Evolutionary conservation across 2,797 vertebrate genomes (phyloP).

Genomic region (Molossus alvarezi): DNA sequence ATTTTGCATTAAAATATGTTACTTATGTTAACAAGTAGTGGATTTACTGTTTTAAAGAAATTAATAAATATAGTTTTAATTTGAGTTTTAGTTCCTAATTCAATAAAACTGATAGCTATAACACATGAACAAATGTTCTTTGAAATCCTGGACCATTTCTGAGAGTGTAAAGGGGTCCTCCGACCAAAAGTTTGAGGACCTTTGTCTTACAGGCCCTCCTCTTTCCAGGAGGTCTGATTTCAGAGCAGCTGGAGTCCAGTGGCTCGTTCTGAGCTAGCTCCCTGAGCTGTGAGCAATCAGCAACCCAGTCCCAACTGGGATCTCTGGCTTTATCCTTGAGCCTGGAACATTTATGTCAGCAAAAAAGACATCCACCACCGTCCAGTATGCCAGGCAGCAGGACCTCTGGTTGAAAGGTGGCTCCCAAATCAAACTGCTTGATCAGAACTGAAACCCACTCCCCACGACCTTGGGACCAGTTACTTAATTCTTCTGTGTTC

Average conservation of each 20-base stretch:
- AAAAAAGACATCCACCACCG: background rate
- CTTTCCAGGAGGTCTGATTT: background rate
- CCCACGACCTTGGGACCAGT: fast-evolving
- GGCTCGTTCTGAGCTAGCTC: background rate
- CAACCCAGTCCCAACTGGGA: background rate
- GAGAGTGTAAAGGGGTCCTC: background rate
- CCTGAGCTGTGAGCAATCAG: background rate
- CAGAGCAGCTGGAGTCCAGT: background rate
- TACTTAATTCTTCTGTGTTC: no score
- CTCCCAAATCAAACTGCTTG: background rate
- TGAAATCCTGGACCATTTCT: background rate
- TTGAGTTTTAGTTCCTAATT: background rate
- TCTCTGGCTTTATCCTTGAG: background rate
- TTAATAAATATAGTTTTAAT: background rate
- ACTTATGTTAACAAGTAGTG: background rate
- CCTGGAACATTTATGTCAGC: background rate
- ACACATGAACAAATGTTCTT: background rate
- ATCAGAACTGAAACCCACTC: background rate
- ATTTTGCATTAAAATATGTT: conserved; percentile 58
- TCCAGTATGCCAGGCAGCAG: background rate
- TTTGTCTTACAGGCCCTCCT: background rate
- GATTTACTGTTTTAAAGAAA: background rate
- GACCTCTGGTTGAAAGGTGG: background rate
- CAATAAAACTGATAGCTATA: background rate
- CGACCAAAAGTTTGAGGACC: background rate